Base-by-base conservation (phyloP, 2,113 vertebrate species). In the Lamprologus callipterus region DNA sequence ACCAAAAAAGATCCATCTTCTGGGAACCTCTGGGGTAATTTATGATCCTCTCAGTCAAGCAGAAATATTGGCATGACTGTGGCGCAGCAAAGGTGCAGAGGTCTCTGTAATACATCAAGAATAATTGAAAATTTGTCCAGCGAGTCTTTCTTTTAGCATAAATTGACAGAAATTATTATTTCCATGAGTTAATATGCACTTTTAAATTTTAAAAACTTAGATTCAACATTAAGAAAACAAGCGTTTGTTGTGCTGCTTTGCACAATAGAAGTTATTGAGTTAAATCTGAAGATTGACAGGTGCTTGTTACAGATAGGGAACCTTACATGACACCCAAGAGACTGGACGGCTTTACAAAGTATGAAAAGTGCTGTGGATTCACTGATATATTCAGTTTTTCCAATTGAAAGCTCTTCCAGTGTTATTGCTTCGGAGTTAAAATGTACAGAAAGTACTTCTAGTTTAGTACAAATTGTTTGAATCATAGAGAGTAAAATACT, bases 321-420 rank as follows among this genome's bases (percentile, higher is more conserved):
- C 17, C 7, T 78, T 19, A 49, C 73, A 13, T 78, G 73, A 19
- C 42, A 3, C 45, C 45, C 42, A 12, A 28, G 3, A 28, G 16
- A 26, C 21, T 31, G 42, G 21, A 75, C 0, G 3, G 21, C 8
- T 73, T 73, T 45, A 73, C 5, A 47, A 19, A 23, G 31, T n/a
- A n/a, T 37, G 9, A 37, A 35, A 63, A 2, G 9, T 12, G 4
- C 8, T 12, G 17, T 65, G 3, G 9, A n/a, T 35, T 35, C 17
- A 65, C 17, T 65, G 4, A 3, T 0, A n/a, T 11, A 19, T n/a
- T 33, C 9, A 0, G 17, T 35, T 35, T 35, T 55, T 63, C 10
- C 17, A 63, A 0, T 7, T 65, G 9, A 65, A 12, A 35, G 31
- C 31, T 65, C 31, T 35, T 65, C 16, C 58, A n/a, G 6, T 35